phyloP scores from a whole-genome alignment of 2,797 vertebrate species.

The Cirrhinus mrigala region DNA sequence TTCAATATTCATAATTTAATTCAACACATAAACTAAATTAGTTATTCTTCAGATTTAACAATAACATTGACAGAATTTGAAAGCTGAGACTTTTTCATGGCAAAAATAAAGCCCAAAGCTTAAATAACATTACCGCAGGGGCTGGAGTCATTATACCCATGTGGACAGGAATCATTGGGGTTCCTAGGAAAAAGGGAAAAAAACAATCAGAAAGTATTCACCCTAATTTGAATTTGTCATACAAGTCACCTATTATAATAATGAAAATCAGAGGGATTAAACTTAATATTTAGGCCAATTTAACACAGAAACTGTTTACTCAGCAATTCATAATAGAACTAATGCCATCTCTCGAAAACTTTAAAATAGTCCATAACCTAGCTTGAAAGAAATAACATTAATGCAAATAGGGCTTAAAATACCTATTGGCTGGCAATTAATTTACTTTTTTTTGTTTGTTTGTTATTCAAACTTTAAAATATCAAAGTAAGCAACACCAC shows the following conservation, averaged over 20 bases:
- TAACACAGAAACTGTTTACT: not conserved
- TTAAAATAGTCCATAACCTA: too few relatives aligned
- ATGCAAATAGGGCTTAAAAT: too few relatives aligned
- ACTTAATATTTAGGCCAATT: not conserved
- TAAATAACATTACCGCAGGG: conserved; percentile 82
- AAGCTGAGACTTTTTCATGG: not conserved
- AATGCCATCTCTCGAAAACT: not conserved
- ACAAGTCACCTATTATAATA: not conserved
- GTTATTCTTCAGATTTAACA: too few relatives aligned
- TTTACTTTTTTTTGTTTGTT: too few relatives aligned
- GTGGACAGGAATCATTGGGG: conserved; percentile 97
- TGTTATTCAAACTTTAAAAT: not conserved
- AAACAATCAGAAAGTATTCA: not conserved
- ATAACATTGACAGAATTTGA: not conserved
- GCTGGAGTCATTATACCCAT: conserved; percentile 96
- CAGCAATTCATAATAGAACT: not conserved
- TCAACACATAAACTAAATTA: too few relatives aligned
- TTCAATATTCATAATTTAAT: too few relatives aligned
- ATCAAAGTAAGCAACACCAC: not conserved
- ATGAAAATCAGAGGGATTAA: not conserved
- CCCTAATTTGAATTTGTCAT: not conserved
- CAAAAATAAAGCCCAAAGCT: not conserved
- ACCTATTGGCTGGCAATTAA: too few relatives aligned
- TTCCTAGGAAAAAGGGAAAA: conserved; percentile 74
- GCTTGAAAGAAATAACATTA: not conserved